Percentiles rank a stretch among this genome's conserved stretches.
phyloP scores from a whole-genome alignment of 2,797 vertebrate genomes.

The Gastrophryne carolinensis region DNA sequence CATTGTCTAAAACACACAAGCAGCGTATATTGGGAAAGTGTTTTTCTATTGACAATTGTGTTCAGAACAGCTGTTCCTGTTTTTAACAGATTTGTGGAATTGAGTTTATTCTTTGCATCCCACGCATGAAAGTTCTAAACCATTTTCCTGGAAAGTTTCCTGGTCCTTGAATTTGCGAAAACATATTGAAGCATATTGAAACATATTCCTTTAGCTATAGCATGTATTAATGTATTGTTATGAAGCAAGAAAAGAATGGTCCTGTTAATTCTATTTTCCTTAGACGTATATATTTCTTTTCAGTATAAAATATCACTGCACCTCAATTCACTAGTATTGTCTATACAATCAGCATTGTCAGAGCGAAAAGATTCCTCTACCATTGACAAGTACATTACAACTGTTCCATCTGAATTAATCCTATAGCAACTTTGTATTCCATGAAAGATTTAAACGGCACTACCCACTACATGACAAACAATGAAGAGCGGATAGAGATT shows the following conservation, averaged over 20 bases:
- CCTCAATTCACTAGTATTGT: neutral
- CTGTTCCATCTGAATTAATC: neutral
- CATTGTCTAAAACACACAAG: too few species aligned
- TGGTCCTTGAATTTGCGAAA: too few species aligned
- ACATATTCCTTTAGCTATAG: neutral
- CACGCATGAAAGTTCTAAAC: too few species aligned
- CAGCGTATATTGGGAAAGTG: too few species aligned
- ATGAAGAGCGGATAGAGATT: neutral
- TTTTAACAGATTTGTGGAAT: too few species aligned
- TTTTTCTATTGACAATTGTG: too few species aligned
- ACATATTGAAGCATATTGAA: too few species aligned
- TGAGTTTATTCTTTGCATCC: too few species aligned
- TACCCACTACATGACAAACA: slow-evolving; percentile 22
- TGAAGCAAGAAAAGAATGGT: neutral
- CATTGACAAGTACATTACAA: neutral
- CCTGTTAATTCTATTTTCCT: neutral
- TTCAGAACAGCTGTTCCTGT: too few species aligned
- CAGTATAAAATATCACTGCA: neutral
- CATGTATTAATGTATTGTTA: neutral
- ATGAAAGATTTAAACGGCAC: neutral
- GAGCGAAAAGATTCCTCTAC: neutral
- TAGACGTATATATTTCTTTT: neutral
- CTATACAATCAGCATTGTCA: neutral
- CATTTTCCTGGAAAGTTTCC: too few species aligned
- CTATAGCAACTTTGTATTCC: neutral